Percentiles rank a stretch among this genome's conserved stretches.
These are phyloP conservation scores for Netelia virgata DNA, from an alignment of 2,888 invertebrate genomes.

Conservation along the genomic window DNA sequence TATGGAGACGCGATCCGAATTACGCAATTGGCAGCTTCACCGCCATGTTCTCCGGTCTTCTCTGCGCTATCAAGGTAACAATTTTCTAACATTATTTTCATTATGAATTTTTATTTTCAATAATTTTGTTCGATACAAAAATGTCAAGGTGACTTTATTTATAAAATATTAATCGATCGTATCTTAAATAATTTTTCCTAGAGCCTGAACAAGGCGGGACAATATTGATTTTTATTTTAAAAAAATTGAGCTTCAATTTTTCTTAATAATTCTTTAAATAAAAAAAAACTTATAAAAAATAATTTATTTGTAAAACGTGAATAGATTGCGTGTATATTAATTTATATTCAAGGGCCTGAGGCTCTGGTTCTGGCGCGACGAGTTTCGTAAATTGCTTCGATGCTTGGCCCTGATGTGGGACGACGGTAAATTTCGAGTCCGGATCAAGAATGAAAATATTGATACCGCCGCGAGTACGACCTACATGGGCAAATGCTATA, in stretches of 20 bases:
- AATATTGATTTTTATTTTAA: background rate
- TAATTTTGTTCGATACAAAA: background rate
- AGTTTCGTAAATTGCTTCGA: constrained; percentile 55
- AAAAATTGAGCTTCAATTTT: too few relatives aligned
- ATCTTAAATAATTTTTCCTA: too few relatives aligned
- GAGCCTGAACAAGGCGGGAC: too few relatives aligned
- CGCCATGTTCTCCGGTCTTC: constrained; percentile 64
- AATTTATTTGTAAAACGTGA: background rate
- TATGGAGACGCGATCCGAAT: constrained; percentile 57
- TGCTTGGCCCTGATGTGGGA: constrained; percentile 59
- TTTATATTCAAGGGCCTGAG: constrained; percentile 54
- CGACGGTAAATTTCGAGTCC: constrained; percentile 23
- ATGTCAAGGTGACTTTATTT: too few relatives aligned
- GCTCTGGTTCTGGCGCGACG: constrained; percentile 59
- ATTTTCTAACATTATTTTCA: background rate
- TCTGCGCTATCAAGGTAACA: constrained; percentile 62
- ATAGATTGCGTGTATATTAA: too few relatives aligned
- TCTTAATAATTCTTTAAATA: too few relatives aligned
- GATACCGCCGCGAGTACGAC: constrained; percentile 40
- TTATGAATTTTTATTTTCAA: background rate
- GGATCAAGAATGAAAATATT: constrained; percentile 37
- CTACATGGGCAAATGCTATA: constrained; percentile 55
- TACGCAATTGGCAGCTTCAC: constrained; percentile 63
- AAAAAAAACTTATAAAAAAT: background rate
- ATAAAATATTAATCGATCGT: too few relatives aligned